Conservation (phyloP, 2,888 invertebrate genomes). For the Mantis religiosa region DNA sequence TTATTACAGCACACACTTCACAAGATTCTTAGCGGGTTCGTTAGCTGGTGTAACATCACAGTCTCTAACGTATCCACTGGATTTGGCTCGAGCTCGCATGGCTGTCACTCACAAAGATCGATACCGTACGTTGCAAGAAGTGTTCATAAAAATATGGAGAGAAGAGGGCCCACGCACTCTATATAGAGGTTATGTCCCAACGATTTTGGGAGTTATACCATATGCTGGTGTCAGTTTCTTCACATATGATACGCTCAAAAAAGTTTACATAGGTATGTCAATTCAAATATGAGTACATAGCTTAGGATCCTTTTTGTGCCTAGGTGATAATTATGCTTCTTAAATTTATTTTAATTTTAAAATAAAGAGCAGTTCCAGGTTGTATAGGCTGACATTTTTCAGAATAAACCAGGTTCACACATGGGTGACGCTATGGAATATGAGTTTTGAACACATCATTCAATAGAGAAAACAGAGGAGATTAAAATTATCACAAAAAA, state of each 20-base stretch:
- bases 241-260: constrained; percentile 92
- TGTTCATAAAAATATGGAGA: constrained; percentile 65
- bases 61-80: constrained; percentile 90
- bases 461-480: no score
- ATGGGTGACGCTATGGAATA: no score
- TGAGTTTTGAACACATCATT: no score
- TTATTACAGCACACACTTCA: constrained; percentile 33
- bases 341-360: no score
- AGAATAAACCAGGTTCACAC: no score
- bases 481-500: no score
- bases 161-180: constrained; percentile 74
- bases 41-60: constrained; percentile 95
- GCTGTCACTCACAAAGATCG: constrained; percentile 83
- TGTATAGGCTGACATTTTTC: no score
- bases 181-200: constrained; percentile 84
- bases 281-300: not conserved
- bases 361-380: no score
- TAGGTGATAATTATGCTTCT: no score
- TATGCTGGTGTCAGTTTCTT: constrained; percentile 97
- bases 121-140: constrained; percentile 59
- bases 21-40: constrained; percentile 83
- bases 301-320: not conserved
- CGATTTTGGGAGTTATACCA: constrained; percentile 89
- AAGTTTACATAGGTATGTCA: constrained; percentile 63
- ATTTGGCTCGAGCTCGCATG: constrained; percentile 94